Conservation (phyloP, 2,888 invertebrate species). For the Drosophila subsilvestris region DNA sequence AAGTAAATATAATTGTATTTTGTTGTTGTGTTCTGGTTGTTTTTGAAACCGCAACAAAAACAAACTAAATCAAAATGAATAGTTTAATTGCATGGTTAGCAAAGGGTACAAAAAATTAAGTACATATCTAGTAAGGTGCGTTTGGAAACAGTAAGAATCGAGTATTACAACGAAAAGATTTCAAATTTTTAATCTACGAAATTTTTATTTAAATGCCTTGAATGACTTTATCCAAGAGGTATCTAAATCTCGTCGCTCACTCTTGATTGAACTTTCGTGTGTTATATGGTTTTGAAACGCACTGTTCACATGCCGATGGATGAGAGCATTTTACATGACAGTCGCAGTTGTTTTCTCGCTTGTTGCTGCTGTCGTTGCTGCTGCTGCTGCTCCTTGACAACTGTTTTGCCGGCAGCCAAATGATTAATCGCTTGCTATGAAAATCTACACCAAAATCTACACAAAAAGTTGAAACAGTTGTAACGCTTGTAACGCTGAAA, state of each 20-base stretch:
- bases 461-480: slow-evolving; percentile 8
- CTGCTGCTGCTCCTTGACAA: slow-evolving; percentile 3
- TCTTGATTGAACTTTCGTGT: not conserved
- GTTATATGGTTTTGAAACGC: not conserved
- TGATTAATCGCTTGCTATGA: slow-evolving; percentile 33
- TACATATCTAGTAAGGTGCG: not conserved
- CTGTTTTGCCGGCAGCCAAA: slow-evolving; percentile 21
- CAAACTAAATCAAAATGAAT: slow-evolving; percentile 4
- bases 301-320: not conserved
- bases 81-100: not conserved
- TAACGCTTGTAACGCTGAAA: not conserved
- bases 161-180: too few species aligned
- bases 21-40: not conserved
- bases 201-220: too few species aligned
- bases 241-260: not conserved
- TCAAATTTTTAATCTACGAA: too few species aligned
- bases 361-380: too few species aligned
- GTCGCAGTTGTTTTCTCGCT: not conserved
- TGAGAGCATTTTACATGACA: slow-evolving; percentile 1
- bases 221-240: not conserved
- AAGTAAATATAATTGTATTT: not conserved
- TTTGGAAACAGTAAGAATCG: not conserved
- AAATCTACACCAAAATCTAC: slow-evolving; percentile 15
- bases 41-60: not conserved
- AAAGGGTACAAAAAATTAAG: not conserved